Evolutionary conservation across 2,113 vertebrate genomes (phyloP).

Genomic region (Xenopus borealis): DNA sequence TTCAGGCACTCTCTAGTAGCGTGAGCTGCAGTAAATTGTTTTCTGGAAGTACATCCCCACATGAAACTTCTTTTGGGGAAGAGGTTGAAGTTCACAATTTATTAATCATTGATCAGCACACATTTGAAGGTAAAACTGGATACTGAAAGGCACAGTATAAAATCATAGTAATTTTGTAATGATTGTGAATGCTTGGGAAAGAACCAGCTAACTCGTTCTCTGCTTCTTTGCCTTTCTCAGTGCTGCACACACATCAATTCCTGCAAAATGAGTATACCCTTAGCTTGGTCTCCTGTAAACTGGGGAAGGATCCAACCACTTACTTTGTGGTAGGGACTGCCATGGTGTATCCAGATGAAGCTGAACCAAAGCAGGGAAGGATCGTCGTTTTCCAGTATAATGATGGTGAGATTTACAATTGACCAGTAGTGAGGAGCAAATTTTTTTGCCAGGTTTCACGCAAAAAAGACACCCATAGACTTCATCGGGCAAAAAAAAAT

Average conservation of each 20-base stretch:
- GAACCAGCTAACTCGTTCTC: too few species aligned
- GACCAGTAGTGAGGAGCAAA: too few species aligned
- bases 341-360: slow-evolving; percentile 98
- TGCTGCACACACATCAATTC: slow-evolving; percentile 96
- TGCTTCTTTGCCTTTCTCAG: slow-evolving; percentile 53
- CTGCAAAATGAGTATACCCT: slow-evolving; percentile 93
- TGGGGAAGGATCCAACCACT: slow-evolving; percentile 90
- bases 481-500: too few species aligned
- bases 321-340: slow-evolving; percentile 96
- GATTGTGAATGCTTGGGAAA: too few species aligned
- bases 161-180: too few species aligned
- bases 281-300: slow-evolving; percentile 92
- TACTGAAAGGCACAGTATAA: too few species aligned
- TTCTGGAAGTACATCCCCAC: slow-evolving; percentile 94
- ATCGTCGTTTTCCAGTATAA: slow-evolving; percentile 97
- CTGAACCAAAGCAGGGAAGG: slow-evolving; percentile 95
- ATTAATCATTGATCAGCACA: slow-evolving; percentile 96
- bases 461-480: too few species aligned
- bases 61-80: slow-evolving; percentile 94
- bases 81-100: slow-evolving; percentile 98
- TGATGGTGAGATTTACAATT: slow-evolving; percentile 72
- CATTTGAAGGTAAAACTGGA: slow-evolving; percentile 83
- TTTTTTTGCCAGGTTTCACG: too few species aligned
- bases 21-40: slow-evolving; percentile 98
- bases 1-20: slow-evolving; percentile 91